Evolutionary conservation across 2,113 vertebrate species (phyloP), one percentile per base, ranked within the genome.

Genomic region (Notiomystis cincta): DNA sequence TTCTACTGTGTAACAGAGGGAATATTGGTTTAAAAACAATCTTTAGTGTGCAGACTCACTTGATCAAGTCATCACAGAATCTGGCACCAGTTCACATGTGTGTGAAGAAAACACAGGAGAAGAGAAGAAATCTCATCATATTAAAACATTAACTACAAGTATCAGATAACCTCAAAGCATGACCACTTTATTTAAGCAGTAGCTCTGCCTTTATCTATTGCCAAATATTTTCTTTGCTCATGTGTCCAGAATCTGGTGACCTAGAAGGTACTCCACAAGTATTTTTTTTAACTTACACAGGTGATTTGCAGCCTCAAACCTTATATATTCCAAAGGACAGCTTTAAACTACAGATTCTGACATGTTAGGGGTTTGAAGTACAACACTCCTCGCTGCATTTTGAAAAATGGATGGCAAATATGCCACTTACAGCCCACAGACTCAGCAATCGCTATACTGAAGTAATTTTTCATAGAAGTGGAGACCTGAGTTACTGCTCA

Each of bases 201-300:
- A 53, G 0, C 7, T 87, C 22, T 24, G 6, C 25, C 11, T 31
- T 61, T 37, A 37, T 14, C 11, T 72, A 1, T 15, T 31, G 25
- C 10, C 65, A 69, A 83, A 60, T 1, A 23, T n/a, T 70, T 83
- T 81, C 24, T 37, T 76, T 87, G 3, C 10, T 87, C 7, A 11
- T 25, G 6, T 38, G 9, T 56, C 9, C 24, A 65, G 67, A 72
- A 81, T 54, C 22, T n/a, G 24, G 4, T 22, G 11, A 53, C 24
- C n/a, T 37, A 62, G 42, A n/a, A 77, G 27, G 50, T 0, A 3
- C 0, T 1, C 1, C 2, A 38, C 1, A 56, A 58, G 1, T 9
- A 3, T 6, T 27, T 17, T 42, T 87, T 87, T 38, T 9, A 50
- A 20, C 7, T 61, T 66, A 4, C 2, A n/a, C 2, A 25, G 3